Base-by-base conservation (phyloP, 2,797 vertebrate species). In the Euphonia xanthogaster region DNA sequence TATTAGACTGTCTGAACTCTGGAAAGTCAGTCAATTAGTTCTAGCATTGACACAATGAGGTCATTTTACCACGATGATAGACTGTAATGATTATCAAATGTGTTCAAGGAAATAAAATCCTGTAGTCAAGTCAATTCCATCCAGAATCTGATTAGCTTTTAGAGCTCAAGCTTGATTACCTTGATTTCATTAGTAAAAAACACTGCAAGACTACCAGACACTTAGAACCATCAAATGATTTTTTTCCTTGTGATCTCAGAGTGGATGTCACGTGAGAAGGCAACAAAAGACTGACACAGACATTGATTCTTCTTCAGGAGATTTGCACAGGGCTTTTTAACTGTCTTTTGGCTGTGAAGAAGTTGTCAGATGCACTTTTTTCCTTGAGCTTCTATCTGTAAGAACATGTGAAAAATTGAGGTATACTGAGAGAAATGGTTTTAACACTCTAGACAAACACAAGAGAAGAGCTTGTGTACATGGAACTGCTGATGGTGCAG, bases 61-160 rank as follows among this genome's bases (percentile, higher is more conserved):
- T 83, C 91, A 51, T 93, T 93, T 95, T 91, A 77, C n/a, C 74
- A 67, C 27, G 57, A 6, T 89, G 71, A 77, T 67, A 86, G 71
- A 80, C 71, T 77, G 23, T 45, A 90, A 77, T 80, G 70, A 74
- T 53, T 91, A 87, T 51, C 71, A 84, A 90, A 82, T 14, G 1
- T 4, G 5, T 67, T 85, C 55, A 91, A 89, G 65, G 68, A 92
- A 94, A 84, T 39, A 13, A 65, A 86, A 86, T 75, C 25, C 47
- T 86, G 19, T 75, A 66, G 58, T 90, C 25, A 87, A 89, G 60
- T 67, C 67, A 85, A 74, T 72, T 22, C 47, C 35, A 75, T n/a
- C 42, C 66, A 90, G 76, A 95, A 57, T 25, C 23, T 57, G 44
- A 79, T 87, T 78, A 70, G 51, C 37, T 93, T 88, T 94, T 79